Evolutionary conservation across 2,888 invertebrate species (phyloP).

Genomic region (Tanypteryx hageni): DNA sequence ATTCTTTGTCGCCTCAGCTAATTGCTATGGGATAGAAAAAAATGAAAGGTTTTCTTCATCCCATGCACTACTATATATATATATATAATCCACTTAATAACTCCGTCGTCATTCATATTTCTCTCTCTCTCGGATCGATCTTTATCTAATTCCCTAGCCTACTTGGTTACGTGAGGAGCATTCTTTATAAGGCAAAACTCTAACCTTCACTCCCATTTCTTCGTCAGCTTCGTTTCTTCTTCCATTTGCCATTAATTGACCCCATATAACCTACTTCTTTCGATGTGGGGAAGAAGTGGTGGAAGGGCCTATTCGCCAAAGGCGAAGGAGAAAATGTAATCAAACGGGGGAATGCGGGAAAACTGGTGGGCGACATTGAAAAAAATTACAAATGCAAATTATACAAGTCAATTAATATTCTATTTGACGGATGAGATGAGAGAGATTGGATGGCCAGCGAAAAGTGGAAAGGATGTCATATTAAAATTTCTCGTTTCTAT

Average conservation of each 20-base stretch:
- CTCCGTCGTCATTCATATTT: background rate
- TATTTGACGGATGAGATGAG: background rate
- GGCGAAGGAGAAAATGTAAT: slow-evolving; percentile 8
- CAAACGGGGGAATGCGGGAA: slow-evolving; percentile 44
- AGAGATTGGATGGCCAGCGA: background rate
- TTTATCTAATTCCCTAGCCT: slow-evolving; percentile 20
- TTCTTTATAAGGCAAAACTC: background rate
- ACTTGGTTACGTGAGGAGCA: background rate
- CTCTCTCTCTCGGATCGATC: slow-evolving; percentile 21
- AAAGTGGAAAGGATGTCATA: slow-evolving; percentile 31
- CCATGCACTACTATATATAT: background rate
- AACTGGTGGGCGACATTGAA: slow-evolving; percentile 37
- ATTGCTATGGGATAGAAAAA: slow-evolving; percentile 41
- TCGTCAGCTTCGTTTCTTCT: slow-evolving; percentile 3
- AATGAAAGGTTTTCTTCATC: background rate
- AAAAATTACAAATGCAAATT: slow-evolving; percentile 53
- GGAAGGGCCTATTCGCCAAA: background rate
- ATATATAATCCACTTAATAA: background rate
- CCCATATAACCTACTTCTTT: slow-evolving; percentile 45
- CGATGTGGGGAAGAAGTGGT: background rate
- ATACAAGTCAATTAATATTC: slow-evolving; percentile 34
- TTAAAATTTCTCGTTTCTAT: background rate
- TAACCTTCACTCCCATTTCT: background rate
- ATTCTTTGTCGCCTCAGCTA: slow-evolving; percentile 23
- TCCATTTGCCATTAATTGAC: slow-evolving; percentile 39